These are phyloP conservation scores for Eriosoma lanigerum DNA, from an alignment of 1,140 invertebrate genomes.

Conservation along the genomic window DNA sequence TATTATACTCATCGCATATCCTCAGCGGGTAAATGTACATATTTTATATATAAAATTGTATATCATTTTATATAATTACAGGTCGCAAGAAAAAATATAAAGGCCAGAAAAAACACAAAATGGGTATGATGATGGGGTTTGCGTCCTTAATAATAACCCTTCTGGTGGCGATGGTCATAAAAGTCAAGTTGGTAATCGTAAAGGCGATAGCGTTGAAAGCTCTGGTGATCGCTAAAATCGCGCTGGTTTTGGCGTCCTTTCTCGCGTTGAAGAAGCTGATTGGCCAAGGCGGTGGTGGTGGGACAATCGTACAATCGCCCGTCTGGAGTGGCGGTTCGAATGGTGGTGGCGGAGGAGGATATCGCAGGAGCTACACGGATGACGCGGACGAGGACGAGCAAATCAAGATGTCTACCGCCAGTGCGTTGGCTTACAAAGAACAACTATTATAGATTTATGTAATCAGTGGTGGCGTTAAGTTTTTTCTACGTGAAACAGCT, in stretches of 20 bases:
- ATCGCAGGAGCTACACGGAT: neutral
- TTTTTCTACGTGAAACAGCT: no score
- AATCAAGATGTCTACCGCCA: neutral
- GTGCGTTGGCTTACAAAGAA: neutral
- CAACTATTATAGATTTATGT: no score
- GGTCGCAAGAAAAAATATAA: conserved; percentile 27
- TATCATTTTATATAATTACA: no score
- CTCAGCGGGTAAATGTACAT: no score
- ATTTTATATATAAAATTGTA: no score
- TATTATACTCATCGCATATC: no score
- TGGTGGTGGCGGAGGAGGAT: neutral
- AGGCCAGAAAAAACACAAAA: neutral
- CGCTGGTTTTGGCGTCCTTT: neutral
- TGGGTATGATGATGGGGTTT: conserved; percentile 16
- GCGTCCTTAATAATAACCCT: neutral
- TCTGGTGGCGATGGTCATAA: neutral
- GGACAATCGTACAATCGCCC: neutral
- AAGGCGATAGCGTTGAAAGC: neutral
- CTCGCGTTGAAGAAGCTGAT: conserved; percentile 30
- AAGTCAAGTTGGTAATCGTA: neutral
- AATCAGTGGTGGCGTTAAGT: no score
- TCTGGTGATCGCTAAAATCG: neutral
- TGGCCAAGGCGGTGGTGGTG: neutral
- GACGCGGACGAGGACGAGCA: no score
- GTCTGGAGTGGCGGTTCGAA: neutral